Base-by-base conservation (phyloP, 2,113 vertebrate species). In the Globicephala melas region DNA sequence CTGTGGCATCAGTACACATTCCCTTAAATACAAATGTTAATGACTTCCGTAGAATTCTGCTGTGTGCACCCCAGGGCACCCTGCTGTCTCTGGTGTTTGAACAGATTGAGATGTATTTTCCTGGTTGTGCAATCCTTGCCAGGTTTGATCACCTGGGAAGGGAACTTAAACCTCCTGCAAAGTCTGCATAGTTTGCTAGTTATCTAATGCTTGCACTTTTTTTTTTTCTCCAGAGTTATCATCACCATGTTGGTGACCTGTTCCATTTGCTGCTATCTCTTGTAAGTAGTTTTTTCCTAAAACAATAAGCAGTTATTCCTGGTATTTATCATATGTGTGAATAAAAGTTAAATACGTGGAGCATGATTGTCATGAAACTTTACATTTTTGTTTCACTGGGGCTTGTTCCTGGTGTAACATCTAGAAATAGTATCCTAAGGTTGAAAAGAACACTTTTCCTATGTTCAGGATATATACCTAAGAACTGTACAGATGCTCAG, bases 231-330 rank as follows among this genome's bases (percentile, higher is more conserved):
- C 98, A 99, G 99, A 84, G 99, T 99, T 96, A 99, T 99, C 91
- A 99, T 99, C 97, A 99, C 99, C 44, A 99, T 99, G 99, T 98
- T 99, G 99, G 99, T 99, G 91, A 99, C 99, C 18, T 99, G 99
- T 98, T 99, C 99, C 25, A 98, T 99, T 79, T 99, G 99, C 99
- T 99, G 99, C 98, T 99, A 99, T 97, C 98, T 99, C 93, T 99
- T 99, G 99, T 99, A 96, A 62, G 97, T 62, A 38, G 3, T 41
- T 93, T 95, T 96, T 86, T 53, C 15, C 53, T 44, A 74, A 88
- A 85, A 33, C 71, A 88, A 63, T 65, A 71, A 85, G 25, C 11
- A 31, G 1, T 94, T 80, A 20, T 79, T 84, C 44, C 85, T 60
- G 55, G 26, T 79, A n/a, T 87, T 77, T 80, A 25, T 81, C 81